Evolutionary conservation across 35 echinoderm and acorn worm genomes (phyloP).

Genomic region (Strongylocentrotus purpuratus): DNA sequence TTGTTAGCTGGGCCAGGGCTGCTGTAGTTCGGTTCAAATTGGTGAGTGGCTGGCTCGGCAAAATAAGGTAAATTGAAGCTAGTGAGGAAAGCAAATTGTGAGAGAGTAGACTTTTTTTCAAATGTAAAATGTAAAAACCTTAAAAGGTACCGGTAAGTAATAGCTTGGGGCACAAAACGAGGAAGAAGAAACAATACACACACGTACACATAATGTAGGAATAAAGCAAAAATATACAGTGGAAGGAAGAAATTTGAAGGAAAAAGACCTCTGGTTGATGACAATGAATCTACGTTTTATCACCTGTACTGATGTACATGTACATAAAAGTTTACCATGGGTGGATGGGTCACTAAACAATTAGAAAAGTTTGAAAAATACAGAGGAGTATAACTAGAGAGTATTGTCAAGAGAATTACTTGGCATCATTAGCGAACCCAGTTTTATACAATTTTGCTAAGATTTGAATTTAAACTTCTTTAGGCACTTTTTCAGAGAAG

Average conservation of each 20-base stretch:
- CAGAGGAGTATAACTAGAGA: too few species aligned
- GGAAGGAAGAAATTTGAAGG: not conserved
- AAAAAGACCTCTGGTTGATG: not conserved
- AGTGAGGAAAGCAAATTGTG: not conserved
- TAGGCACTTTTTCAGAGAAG: too few species aligned
- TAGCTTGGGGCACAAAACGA: not conserved
- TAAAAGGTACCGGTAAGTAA: not conserved
- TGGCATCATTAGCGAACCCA: too few species aligned
- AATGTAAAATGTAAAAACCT: not conserved
- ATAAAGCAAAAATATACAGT: not conserved
- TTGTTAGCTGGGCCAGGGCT: slow-evolving; percentile 27
- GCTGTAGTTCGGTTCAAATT: not conserved
- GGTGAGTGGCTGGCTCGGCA: not conserved
- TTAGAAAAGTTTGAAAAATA: too few species aligned
- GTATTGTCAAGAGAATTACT: too few species aligned
- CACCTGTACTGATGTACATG: too few species aligned
- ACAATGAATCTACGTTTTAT: too few species aligned
- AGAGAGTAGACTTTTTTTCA: not conserved
- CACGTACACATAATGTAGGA: not conserved
- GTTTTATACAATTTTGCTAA: too few species aligned
- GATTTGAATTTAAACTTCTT: too few species aligned
- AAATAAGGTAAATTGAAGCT: slow-evolving; percentile 24
- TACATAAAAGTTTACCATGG: too few species aligned
- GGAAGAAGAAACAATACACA: not conserved
- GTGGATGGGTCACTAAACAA: too few species aligned